Base-by-base conservation (phyloP, 1,140 invertebrate genomes). In the Mercenaria mercenaria region DNA sequence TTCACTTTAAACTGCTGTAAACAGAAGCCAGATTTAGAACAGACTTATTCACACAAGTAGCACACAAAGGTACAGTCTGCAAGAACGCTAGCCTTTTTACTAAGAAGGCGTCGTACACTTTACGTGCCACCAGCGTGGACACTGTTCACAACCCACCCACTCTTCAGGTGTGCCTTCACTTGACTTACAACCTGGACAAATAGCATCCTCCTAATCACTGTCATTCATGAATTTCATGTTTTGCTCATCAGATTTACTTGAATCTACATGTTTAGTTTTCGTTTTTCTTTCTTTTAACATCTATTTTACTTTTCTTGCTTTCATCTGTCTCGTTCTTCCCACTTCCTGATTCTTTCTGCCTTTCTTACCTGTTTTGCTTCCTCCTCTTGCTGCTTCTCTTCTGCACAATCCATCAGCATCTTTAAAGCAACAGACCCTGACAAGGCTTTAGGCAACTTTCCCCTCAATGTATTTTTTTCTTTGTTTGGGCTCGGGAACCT, bases 321-420 rank as follows among this genome's bases (percentile, higher is more conserved):
- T 74, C n/a, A 6, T 86, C 43, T 29, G 11, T 41, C n/a, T 74
- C 41, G 39, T 43, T 64, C 43, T 67, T 29, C 26, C 67, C 34
- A 34, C 80, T 37, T 26, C 64, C 52, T 32, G 61, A 32, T 61
- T 88, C 74, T 79, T 67, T 50, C 76, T 64, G 11, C 32, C 56
- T 59, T 80, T 29, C 18, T 34, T 72, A 74, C 29, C 56, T 67
- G 64, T 41, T 39, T 34, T 32, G 1, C 67, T 50, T 52, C n/a
- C n/a, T 80, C 77, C 82, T 69, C 23, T 80, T 80, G 11, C 20
- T 76, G 20, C 61, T 52, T 15, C 79, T 23, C 15, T 59, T 41
- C 26, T 29, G 23, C 34, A 79, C 10, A n/a, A n/a, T n/a, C n/a
- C n/a, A n/a, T n/a, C n/a, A n/a, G n/a, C 76, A 79, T 79, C 43